These are phyloP conservation scores for Ephialtes manifestator DNA, from an alignment of 2,888 invertebrate genomes.

Conservation along the genomic window DNA sequence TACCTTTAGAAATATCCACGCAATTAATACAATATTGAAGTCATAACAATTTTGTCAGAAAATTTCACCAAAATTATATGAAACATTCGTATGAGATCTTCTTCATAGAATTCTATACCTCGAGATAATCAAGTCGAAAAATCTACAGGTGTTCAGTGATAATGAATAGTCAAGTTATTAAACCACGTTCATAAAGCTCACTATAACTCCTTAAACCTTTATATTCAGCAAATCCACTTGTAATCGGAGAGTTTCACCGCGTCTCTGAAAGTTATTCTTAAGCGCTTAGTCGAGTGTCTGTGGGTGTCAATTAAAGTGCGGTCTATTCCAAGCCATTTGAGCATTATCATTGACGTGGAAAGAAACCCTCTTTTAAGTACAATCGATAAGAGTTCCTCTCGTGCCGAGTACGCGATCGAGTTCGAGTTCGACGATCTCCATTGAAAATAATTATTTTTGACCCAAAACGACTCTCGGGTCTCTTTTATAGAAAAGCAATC, in stretches of 20 bases:
- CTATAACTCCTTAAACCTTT: background rate
- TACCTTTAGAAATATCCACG: too few relatives aligned
- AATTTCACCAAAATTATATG: background rate
- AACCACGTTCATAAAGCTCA: constrained; percentile 14
- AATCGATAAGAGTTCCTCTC: constrained; percentile 70
- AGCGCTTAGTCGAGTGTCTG: constrained; percentile 16
- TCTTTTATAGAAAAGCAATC: constrained; percentile 77
- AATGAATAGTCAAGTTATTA: background rate
- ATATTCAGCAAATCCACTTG: constrained; percentile 29
- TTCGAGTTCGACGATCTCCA: constrained; percentile 55
- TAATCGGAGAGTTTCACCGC: constrained; percentile 28
- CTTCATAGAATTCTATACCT: background rate
- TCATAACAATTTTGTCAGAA: background rate
- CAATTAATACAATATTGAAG: background rate
- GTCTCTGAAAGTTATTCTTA: constrained; percentile 45
- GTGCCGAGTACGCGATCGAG: constrained; percentile 59
- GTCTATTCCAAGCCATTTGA: constrained; percentile 71
- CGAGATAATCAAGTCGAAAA: background rate
- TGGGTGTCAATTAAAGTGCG: constrained; percentile 65
- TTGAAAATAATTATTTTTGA: constrained; percentile 73
- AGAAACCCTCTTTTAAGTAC: constrained; percentile 66
- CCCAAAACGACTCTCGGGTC: constrained; percentile 73
- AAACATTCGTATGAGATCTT: background rate
- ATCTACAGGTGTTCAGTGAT: background rate
- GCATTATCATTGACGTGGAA: constrained; percentile 69